These are phyloP conservation scores for Caenorhabditis virilis DNA, from an alignment of 2,888 invertebrate species.

Conservation along the genomic window DNA sequence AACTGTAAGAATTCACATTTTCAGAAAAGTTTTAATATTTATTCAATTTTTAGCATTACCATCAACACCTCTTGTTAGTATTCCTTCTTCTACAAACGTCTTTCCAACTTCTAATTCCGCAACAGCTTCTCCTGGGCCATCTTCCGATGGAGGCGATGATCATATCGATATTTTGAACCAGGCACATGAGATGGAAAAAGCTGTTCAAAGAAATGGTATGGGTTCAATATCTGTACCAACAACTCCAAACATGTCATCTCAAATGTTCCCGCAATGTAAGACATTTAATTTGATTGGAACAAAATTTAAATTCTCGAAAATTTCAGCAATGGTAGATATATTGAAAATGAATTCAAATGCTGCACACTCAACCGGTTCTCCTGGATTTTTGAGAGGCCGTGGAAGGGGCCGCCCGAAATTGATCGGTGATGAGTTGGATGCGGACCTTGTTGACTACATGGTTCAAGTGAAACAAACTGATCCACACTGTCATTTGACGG, in stretches of 20 bases:
- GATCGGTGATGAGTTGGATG: constrained; percentile 68
- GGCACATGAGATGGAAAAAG: too few relatives aligned
- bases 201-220: too few relatives aligned
- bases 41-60: constrained; percentile 12
- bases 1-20: constrained; percentile 12
- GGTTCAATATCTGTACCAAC: too few relatives aligned
- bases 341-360: constrained; percentile 47
- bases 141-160: constrained; percentile 29
- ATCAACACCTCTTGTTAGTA: constrained; percentile 2
- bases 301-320: neutral
- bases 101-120: constrained; percentile 12
- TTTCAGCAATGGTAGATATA: constrained; percentile 46
- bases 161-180: neutral
- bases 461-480: constrained; percentile 55
- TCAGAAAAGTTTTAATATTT: neutral
- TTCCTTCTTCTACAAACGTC: constrained; percentile 1
- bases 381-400: constrained; percentile 60
- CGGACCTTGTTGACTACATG: constrained; percentile 66
- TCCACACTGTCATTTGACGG: constrained; percentile 55
- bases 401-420: constrained; percentile 67
- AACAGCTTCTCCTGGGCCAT: constrained; percentile 44
- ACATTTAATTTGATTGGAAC: neutral
- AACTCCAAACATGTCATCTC: too few relatives aligned
- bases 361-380: constrained; percentile 44
- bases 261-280: constrained; percentile 28